Evolutionary conservation across 2,888 invertebrate species (phyloP).

Genomic region (Lathronympha strigana): DNA sequence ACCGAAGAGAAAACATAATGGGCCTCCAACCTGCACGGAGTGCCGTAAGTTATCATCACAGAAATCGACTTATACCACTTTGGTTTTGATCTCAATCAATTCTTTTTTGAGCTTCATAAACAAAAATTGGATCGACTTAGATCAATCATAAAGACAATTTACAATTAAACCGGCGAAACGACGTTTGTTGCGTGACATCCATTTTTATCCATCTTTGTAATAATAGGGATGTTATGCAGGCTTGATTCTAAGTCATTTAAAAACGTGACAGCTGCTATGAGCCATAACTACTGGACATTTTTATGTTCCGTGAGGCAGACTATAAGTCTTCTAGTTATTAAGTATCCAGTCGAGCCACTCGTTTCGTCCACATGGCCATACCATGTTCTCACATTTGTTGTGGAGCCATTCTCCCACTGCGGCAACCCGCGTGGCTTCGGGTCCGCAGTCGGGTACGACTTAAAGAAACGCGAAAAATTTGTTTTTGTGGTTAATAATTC

Average conservation of each 20-base stretch:
- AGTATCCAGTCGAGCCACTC: not conserved
- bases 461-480: not conserved
- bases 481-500: conserved; percentile 23
- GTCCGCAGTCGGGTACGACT: not conserved
- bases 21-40: too few relatives aligned
- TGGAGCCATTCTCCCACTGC: not conserved
- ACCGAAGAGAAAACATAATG: too few relatives aligned
- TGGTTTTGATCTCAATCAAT: too few relatives aligned
- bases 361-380: not conserved
- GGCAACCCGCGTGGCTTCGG: not conserved
- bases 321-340: not conserved
- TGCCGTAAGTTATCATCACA: too few relatives aligned
- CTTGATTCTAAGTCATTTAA: not conserved
- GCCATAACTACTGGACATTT: not conserved
- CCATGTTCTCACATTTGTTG: not conserved
- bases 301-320: not conserved
- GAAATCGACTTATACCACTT: too few relatives aligned
- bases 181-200: not conserved
- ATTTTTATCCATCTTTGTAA: too few relatives aligned
- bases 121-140: too few relatives aligned
- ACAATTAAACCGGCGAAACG: too few relatives aligned
- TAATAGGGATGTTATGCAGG: too few relatives aligned
- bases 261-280: not conserved
- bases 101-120: too few relatives aligned
- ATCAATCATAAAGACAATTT: too few relatives aligned